Base-by-base conservation (phyloP, 2,888 invertebrate genomes). In the Cosmia trapezina region DNA sequence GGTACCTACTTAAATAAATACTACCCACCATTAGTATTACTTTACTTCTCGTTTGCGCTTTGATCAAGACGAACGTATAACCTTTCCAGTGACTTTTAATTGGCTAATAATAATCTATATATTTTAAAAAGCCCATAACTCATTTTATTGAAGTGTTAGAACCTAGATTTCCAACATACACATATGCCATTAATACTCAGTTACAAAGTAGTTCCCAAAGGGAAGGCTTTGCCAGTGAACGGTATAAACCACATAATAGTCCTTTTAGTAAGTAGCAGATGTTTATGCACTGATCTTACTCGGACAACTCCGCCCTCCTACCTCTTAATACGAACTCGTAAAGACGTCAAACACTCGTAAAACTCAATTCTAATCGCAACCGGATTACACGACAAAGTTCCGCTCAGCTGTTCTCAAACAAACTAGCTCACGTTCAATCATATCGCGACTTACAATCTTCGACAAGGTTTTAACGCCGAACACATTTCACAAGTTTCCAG, bases 341-440 rank as follows among this genome's bases (percentile, higher is more conserved):
- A 65, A 65, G 53, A 37, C 22, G 5, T 45, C 41, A 8, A 66
- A 71, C 49, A 22, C 37, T 51, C 76, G 49, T 76, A 59, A 66
- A 76, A 65, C 65, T 63, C 28, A 62, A 62, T 68, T 28, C 53
- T 70, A 76, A 66, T 76, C 71, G 62, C 77, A 45, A 9, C 45
- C 28, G 45, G 62, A 81, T 66, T 53, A 68, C 78, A 54, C 45
- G 47, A 61, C 66, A n/a, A 81, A 78, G 22, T 64, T 64, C 47
- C 22, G 53, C 43, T 72, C 45, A 59, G 71, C 51, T 67, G 22
- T 57, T 67, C 33, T 81, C 56, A 53, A 81, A 78, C 60, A 63
- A 79, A 64, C 78, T 78, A 78, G 73, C 54, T 63, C 22, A n/a
- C 41, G 19, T 33, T 80, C 81, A 67, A 81, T 80, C 73, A 82